Base-by-base conservation (phyloP, 2,113 vertebrate genomes). In the Leptosomus discolor region DNA sequence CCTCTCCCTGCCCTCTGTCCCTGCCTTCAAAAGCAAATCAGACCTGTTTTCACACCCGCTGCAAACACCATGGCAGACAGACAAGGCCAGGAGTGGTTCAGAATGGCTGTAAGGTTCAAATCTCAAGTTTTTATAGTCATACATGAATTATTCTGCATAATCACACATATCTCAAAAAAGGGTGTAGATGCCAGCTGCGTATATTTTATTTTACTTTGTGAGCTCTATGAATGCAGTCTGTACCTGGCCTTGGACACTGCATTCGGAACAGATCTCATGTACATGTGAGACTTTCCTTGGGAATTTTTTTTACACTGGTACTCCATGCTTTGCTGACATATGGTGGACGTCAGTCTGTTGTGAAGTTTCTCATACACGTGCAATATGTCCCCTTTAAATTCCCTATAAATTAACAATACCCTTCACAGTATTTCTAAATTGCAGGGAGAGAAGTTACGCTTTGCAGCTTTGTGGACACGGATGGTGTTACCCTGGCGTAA, bases 11-110 rank as follows among this genome's bases (percentile, higher is more conserved):
- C 15, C 57, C 11, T 60, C 39, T 57, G 37, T 3, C 15, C 2
- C 34, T 54, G 18, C 7, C 12, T 61, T 7, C 37, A 85, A 50
- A 71, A 37, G 19, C 37, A 92, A 67, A 41, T 41, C 16, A 88
- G 50, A 61, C 11, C 19, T 54, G 7, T 82, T 63, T 82, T 63
- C 61, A 70, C 37, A 90, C 24, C 19, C 27, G 22, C 36, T 0
- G 1, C 45, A 89, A 78, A 61, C 3, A 8, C 36, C 2, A 1
- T 5, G 39, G 20, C 14, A 76, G 37, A 34, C 0, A 0, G 11
- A 41, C 6, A 45, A 71, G 21, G 18, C 10, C n/a, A 78, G 29
- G 12, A 30, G 21, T 30, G 24, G 18, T 39, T 68, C 67, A 73
- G 30, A 51, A 75, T 1, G 3, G 34, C 24, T 61, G 1, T 34